Evolutionary conservation across 2,888 invertebrate species (phyloP).

Genomic region (Netelia inedita): DNA sequence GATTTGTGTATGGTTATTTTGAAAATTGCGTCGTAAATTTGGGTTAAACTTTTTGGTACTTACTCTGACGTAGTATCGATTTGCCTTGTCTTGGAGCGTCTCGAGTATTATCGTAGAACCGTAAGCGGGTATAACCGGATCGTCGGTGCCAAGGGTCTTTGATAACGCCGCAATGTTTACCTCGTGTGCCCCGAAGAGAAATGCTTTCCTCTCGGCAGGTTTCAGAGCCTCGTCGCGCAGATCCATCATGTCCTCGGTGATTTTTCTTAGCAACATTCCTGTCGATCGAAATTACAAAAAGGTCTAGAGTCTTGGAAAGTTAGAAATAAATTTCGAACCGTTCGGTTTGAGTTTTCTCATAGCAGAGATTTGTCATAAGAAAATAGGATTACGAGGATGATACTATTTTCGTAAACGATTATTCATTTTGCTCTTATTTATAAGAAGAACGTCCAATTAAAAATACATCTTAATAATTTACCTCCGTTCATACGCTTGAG

Average conservation of each 20-base stretch:
- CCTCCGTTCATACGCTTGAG: conserved; percentile 84
- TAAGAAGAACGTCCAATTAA: not conserved
- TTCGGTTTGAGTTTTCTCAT: not conserved
- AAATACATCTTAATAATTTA: conserved; percentile 62
- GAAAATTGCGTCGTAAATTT: not conserved
- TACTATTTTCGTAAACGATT: too few species aligned
- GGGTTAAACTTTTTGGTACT: conserved; percentile 21
- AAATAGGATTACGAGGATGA: too few species aligned
- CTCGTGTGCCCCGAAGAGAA: conserved; percentile 80
- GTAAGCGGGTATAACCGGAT: conserved; percentile 78
- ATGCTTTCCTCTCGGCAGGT: conserved; percentile 78
- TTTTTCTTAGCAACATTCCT: conserved; percentile 78
- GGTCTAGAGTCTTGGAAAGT: not conserved
- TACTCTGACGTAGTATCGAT: conserved; percentile 78
- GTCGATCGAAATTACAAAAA: conserved; percentile 11
- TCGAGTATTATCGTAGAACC: conserved; percentile 81
- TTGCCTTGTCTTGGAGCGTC: conserved; percentile 77
- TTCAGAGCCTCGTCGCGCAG: conserved; percentile 71
- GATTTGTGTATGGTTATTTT: not conserved
- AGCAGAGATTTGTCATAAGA: too few species aligned
- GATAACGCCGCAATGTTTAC: conserved; percentile 79
- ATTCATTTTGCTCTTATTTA: not conserved
- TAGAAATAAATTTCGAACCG: not conserved
- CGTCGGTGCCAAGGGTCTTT: conserved; percentile 76
- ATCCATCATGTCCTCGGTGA: conserved; percentile 78